These are phyloP conservation scores for Salminus brasiliensis DNA, from an alignment of 2,113 vertebrate species.

Conservation along the genomic window DNA sequence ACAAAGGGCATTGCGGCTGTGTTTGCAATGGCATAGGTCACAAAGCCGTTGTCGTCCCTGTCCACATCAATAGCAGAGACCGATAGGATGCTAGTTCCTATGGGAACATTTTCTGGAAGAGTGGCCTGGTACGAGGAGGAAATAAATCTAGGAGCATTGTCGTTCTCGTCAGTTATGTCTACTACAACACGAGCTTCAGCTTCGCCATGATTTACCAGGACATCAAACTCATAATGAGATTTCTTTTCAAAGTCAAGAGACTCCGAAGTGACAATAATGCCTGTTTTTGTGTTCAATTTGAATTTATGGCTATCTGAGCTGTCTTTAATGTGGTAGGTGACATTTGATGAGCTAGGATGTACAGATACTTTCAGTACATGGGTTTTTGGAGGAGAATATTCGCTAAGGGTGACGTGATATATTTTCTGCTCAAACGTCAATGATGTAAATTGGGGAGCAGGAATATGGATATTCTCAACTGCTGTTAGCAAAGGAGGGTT, in stretches of 20 bases:
- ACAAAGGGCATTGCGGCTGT: constrained; percentile 81
- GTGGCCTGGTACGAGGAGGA: constrained; percentile 78
- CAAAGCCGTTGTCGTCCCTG: constrained; percentile 82
- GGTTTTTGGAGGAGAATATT: constrained; percentile 87
- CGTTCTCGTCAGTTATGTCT: constrained; percentile 87
- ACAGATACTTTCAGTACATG: constrained; percentile 81
- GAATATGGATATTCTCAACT: constrained; percentile 80
- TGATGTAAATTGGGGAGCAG: constrained; percentile 72
- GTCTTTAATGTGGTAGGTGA: constrained; percentile 82
- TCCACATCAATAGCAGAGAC: constrained; percentile 85
- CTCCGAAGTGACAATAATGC: constrained; percentile 84
- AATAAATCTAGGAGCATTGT: constrained; percentile 85
- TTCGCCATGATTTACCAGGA: constrained; percentile 75
- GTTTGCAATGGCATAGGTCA: constrained; percentile 85
- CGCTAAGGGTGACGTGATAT: constrained; percentile 84
- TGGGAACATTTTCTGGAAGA: constrained; percentile 86
- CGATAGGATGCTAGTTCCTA: constrained; percentile 85
- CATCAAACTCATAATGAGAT: constrained; percentile 83
- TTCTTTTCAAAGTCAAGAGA: constrained; percentile 80
- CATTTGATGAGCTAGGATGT: constrained; percentile 66
- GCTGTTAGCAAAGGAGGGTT: constrained; percentile 78
- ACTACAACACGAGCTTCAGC: constrained; percentile 77
- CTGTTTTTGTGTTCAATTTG: constrained; percentile 83
- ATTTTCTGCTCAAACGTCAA: constrained; percentile 81
- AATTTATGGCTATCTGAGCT: constrained; percentile 79